Conservation (phyloP, 2,113 vertebrate species). For the Oxygymnocypris stewartii region DNA sequence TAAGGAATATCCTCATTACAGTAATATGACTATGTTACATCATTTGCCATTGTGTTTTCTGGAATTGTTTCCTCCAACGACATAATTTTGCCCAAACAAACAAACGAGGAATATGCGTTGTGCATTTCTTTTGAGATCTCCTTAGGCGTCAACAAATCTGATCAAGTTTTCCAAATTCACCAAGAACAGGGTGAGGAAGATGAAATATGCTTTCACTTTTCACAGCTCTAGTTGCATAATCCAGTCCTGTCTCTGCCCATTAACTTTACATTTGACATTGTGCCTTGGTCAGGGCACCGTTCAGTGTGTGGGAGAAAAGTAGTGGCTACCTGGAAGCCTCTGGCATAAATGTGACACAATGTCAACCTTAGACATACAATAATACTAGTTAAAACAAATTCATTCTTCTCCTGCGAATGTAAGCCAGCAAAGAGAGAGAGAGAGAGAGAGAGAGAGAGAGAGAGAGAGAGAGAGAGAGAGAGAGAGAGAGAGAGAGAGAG, state of each 20-base stretch:
- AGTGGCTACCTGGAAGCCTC: background rate
- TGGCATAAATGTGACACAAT: constrained; percentile 18
- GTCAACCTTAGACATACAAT: background rate
- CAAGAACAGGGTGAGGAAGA: constrained; percentile 4
- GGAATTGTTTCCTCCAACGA: background rate
- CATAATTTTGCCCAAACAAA: constrained; percentile 20
- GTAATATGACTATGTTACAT: constrained; percentile 22
- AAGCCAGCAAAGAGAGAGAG: constrained; percentile 5
- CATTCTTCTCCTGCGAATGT: background rate
- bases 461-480: constrained; percentile 31
- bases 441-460: constrained; percentile 17
- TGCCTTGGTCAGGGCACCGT: background rate
- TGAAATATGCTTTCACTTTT: constrained; percentile 14
- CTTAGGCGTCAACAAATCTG: constrained; percentile 38
- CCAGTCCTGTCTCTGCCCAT: background rate
- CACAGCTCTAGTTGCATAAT: constrained; percentile 30
- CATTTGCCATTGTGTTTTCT: background rate
- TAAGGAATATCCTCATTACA: constrained; percentile 27
- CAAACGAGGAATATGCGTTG: background rate
- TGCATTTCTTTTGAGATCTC: constrained; percentile 31
- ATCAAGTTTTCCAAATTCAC: constrained; percentile 34
- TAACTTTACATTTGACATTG: constrained; percentile 23
- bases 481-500: constrained; percentile 30
- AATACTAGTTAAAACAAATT: constrained; percentile 5
- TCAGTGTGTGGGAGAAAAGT: background rate